phyloP scores from a whole-genome alignment of 2,888 invertebrate genomes.

The Parasteatoda lunata region DNA sequence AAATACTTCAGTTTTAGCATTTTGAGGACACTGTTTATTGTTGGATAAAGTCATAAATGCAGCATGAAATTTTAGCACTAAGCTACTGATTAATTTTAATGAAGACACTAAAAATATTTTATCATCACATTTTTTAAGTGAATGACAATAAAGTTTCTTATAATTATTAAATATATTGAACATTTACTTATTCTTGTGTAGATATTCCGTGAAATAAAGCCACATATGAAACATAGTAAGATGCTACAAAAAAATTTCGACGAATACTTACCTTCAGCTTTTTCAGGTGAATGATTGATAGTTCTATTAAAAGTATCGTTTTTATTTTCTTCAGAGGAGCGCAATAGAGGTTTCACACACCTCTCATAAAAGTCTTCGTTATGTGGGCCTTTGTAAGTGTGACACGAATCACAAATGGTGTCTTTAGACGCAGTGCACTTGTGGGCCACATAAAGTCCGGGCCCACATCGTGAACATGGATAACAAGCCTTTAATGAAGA shows the following conservation, averaged over 20 bases:
- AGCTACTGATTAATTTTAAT: too few relatives aligned
- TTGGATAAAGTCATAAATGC: too few relatives aligned
- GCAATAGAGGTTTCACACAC: constrained; percentile 44
- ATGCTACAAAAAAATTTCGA: neutral
- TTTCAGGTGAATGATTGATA: neutral
- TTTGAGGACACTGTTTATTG: too few relatives aligned
- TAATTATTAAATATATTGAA: too few relatives aligned
- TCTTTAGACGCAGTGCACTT: constrained; percentile 62
- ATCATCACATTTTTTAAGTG: too few relatives aligned
- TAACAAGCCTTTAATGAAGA: constrained; percentile 62
- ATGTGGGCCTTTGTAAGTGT: constrained; percentile 66
- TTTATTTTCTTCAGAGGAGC: neutral
- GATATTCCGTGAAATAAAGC: too few relatives aligned
- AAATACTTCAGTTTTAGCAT: too few relatives aligned
- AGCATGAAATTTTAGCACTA: too few relatives aligned
- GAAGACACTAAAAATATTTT: too few relatives aligned
- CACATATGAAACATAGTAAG: neutral
- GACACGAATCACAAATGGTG: constrained; percentile 70
- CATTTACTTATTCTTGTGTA: too few relatives aligned
- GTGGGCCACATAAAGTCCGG: constrained; percentile 67
- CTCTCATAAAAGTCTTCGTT: constrained; percentile 62
- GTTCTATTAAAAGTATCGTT: neutral
- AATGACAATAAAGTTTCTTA: too few relatives aligned
- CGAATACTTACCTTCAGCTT: constrained; percentile 30
- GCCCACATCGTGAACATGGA: constrained; percentile 68